Base-by-base conservation (phyloP, 2,888 invertebrate species). In the Aelia acuminata region DNA sequence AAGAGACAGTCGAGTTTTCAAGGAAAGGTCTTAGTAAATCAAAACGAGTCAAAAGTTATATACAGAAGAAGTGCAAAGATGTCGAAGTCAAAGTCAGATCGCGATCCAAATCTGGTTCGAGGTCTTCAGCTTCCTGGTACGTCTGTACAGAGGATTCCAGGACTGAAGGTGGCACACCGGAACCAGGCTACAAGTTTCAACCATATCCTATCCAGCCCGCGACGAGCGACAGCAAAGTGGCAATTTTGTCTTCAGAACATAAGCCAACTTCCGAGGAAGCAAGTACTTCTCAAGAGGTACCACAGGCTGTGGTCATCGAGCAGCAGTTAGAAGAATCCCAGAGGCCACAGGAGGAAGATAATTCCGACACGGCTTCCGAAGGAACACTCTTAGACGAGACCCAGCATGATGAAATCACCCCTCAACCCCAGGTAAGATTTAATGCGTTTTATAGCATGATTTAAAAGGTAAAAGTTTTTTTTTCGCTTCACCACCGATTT, bases 51-150 rank as follows among this genome's bases (percentile, higher is more conserved):
- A 90, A 90, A 63, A 90, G 89, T 63, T 90, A 90, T 48, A 87
- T 90, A 31, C 90, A 90, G 88, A 90, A 89, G 87, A 90, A 90
- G 87, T 90, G 90, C 84, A 89, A 89, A 47, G 90, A 90, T 84
- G 88, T 90, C 35, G 84, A 88, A 35, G 89, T 87, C 57, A 63
- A 84, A 39, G 88, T 89, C 20, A 84, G 90, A 50, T 90, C 90
- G 15, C 87, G 89, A 70, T 89, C 89, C 11, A 89, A 88, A 57
- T 89, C 89, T 7, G 88, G 89, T 57, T 88, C 88, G 2, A 70
- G 88, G 22, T 84, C 88, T 20, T 89, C 89, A 5, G 50, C 89
- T 3, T 89, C 89, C 89, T 89, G 35, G 90, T 89, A 80, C 87
- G 87, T 89, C 48, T 70, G 88, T 31, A 84, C 63, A 84, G 88